Evolutionary conservation across 2,113 vertebrate genomes (phyloP).

Genomic region (Stigmatopora nigra): DNA sequence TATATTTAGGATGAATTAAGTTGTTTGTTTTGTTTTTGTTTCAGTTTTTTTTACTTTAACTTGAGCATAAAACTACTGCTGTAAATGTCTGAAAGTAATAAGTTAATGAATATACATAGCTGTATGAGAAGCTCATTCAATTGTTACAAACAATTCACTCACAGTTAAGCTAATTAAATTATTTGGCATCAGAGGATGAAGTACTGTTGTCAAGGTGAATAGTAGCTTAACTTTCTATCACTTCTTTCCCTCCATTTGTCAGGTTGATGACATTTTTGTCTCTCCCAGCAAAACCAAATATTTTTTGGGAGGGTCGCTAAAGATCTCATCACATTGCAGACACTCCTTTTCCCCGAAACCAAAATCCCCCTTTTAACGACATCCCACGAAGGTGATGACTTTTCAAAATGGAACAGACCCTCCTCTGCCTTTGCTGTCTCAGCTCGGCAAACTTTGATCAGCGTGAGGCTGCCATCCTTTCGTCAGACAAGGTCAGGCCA

Average conservation of each 20-base stretch:
- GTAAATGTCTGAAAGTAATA: not conserved
- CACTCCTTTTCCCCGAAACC: slow-evolving; percentile 31
- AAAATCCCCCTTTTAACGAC: slow-evolving; percentile 40
- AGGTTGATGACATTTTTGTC: not conserved
- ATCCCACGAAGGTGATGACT: slow-evolving; percentile 53
- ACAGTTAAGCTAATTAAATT: not conserved
- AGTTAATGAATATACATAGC: not conserved
- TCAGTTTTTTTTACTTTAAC: not conserved
- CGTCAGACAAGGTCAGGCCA: slow-evolving; percentile 51
- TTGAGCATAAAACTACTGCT: not conserved
- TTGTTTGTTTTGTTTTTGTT: not conserved
- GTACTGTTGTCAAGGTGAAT: not conserved
- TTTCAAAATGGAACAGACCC: slow-evolving; percentile 34
- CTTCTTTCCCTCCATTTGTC: slow-evolving; percentile 15
- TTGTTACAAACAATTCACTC: not conserved
- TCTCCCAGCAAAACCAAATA: not conserved
- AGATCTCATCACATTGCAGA: slow-evolving; percentile 11
- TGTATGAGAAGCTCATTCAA: not conserved
- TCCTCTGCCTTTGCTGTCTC: slow-evolving; percentile 35
- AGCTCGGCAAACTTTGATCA: slow-evolving; percentile 53
- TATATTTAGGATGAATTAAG: too few species aligned
- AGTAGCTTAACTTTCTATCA: not conserved
- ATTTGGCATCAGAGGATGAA: not conserved
- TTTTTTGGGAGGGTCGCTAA: slow-evolving; percentile 19
- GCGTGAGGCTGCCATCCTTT: slow-evolving; percentile 38